Percentiles rank a stretch among this genome's conserved stretches.
Evolutionary conservation across 1,140 invertebrate genomes (phyloP).

Genomic region (Saxidomus purpurata): DNA sequence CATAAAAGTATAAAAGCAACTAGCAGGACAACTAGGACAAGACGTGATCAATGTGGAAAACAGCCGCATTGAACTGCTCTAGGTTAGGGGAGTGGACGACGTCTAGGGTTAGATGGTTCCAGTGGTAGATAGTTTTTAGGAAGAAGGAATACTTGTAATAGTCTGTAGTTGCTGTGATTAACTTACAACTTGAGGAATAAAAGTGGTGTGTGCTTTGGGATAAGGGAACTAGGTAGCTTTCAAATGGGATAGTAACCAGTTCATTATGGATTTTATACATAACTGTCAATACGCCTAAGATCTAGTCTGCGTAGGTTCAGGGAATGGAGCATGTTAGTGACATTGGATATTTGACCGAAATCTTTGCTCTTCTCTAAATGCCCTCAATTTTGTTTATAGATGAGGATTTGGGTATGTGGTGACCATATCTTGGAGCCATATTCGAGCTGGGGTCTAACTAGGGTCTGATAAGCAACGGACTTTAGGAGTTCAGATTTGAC

Average conservation of each 20-base stretch:
- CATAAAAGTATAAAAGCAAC: too few species aligned
- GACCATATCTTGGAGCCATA: conserved; percentile 25
- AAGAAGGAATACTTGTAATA: conserved; percentile 34
- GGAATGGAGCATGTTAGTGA: conserved; percentile 26
- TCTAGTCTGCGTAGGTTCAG: neutral
- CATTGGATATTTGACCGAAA: neutral
- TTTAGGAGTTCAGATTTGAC: conserved; percentile 6
- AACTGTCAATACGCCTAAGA: neutral
- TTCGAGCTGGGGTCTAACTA: conserved; percentile 29
- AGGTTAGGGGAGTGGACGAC: neutral
- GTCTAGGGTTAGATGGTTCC: neutral
- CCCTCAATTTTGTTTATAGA: neutral
- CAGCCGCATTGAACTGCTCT: neutral
- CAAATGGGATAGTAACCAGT: too few species aligned
- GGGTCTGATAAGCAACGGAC: conserved; percentile 23
- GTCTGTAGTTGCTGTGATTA: conserved; percentile 7
- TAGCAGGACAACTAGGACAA: conserved; percentile 3
- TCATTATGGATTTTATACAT: too few species aligned
- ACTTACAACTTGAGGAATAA: neutral
- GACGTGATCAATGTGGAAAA: neutral
- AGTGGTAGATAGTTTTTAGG: neutral
- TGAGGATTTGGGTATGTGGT: conserved; percentile 14
- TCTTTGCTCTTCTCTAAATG: conserved; percentile 7
- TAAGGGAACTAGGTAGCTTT: too few species aligned
- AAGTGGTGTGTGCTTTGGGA: neutral